Evolutionary conservation across 2,888 invertebrate species (phyloP), one percentile per base, ranked within the genome.

Genomic region (Limenitis arthemis): DNA sequence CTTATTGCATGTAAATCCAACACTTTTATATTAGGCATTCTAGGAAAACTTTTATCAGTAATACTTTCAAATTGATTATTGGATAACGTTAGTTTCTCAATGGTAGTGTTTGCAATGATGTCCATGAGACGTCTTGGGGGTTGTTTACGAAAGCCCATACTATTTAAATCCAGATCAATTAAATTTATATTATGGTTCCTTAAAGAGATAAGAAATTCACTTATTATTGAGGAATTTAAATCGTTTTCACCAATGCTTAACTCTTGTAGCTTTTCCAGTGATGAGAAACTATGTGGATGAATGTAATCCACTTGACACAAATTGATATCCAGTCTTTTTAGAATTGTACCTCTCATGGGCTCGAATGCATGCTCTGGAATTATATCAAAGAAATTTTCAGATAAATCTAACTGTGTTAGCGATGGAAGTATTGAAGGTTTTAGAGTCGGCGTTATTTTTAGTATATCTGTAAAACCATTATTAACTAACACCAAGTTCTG

Each of bases 21-120:
- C 1, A 83, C 60, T 62, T 86, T 77, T 48, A 91, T 71, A 54
- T 88, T 86, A 0, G 77, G 70, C 89, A 90, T 90, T 39, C 49
- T 51, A 1, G 89, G 89, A 65, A 90, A 90, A 5, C 75, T 69
- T n/a, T 83, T 73, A 8, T 83, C 75, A 8, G 66, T 63, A 6
- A 90, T 78, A 1, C 79, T 67, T 72, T 89, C 88, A 62, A 90
- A 89, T 60, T 88, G 88, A 64, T 90, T 90, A 46, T 81, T 70
- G 0, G 87, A 76, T 38, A 90, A 64, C 48, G 75, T 76, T 40
- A 90, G 68, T 43, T 72, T 70, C 31, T 75, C 81, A 38, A 90
- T 79, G 3, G 84, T 87, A 0, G 88, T 82, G 11, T 78, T 70
- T 6, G 88, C 86, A 44, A 90, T 83, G 1, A 84, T 73, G 51